These are phyloP conservation scores for Tholera decimalis DNA, from an alignment of 2,888 invertebrate genomes.

Conservation along the genomic window DNA sequence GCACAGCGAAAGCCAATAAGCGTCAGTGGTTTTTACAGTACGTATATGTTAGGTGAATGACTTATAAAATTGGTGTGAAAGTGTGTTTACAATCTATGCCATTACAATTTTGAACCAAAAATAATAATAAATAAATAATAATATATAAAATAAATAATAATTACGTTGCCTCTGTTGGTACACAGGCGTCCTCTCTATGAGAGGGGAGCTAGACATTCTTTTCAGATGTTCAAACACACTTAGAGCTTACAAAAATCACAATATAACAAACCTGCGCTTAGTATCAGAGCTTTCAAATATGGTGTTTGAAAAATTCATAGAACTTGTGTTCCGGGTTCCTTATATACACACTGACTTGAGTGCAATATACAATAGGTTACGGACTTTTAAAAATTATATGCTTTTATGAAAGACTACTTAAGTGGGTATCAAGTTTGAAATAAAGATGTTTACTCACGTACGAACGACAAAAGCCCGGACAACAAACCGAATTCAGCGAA, in stretches of 20 bases:
- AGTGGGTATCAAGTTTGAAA: conserved; percentile 5
- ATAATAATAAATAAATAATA: too few species aligned
- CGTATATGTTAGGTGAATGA: too few species aligned
- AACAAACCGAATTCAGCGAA: conserved; percentile 17
- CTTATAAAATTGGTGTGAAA: too few species aligned
- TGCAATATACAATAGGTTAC: neutral
- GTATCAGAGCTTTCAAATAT: neutral
- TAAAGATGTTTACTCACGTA: conserved; percentile 8
- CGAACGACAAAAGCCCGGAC: conserved; percentile 8
- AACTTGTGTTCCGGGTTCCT: too few species aligned
- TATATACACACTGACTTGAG: neutral
- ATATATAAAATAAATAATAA: too few species aligned
- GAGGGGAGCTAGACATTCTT: too few species aligned
- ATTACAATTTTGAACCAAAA: too few species aligned
- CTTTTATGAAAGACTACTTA: neutral
- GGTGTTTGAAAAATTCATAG: conserved; percentile 1
- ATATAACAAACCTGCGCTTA: neutral
- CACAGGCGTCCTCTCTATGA: too few species aligned
- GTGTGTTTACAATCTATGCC: too few species aligned
- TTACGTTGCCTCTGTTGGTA: too few species aligned
- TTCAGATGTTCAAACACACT: neutral
- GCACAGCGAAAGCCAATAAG: neutral
- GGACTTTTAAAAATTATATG: neutral
- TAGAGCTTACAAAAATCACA: neutral
- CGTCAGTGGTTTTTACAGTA: neutral